These are phyloP conservation scores for Zosterops lateralis DNA, from an alignment of 2,113 vertebrate species.

Conservation along the genomic window DNA sequence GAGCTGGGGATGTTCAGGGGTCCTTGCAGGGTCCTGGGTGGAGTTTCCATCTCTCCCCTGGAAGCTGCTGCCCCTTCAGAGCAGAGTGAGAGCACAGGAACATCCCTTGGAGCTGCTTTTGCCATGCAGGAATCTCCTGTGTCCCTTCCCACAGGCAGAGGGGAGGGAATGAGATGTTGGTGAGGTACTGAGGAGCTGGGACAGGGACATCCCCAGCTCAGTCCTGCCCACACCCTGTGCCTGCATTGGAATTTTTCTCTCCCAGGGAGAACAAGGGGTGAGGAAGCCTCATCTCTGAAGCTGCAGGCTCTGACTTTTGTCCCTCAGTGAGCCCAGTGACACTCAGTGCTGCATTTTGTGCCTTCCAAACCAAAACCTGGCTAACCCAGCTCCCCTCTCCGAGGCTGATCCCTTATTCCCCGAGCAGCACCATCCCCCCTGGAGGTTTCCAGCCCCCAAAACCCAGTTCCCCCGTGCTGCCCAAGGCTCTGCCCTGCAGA, in stretches of 20 bases:
- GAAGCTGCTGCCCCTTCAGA: not conserved
- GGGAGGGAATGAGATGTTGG: not conserved
- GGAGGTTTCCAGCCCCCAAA: not conserved
- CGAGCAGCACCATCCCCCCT: not conserved
- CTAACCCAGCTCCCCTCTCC: fast-evolving
- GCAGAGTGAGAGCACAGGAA: fast-evolving
- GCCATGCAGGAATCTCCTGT: fast-evolving
- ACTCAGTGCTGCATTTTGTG: fast-evolving
- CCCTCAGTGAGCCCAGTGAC: fast-evolving
- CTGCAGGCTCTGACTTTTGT: not conserved
- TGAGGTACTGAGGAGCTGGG: not conserved
- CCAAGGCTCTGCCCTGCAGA: not conserved
- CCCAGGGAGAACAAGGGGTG: not conserved
- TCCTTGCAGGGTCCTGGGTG: fast-evolving
- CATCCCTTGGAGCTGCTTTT: not conserved
- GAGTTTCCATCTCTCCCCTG: not conserved
- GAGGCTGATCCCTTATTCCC: fast-evolving
- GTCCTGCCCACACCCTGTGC: not conserved
- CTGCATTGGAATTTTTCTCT: not conserved
- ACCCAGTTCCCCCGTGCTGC: fast-evolving
- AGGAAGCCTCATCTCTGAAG: not conserved
- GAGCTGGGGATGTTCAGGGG: fast-evolving
- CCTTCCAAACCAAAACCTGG: not conserved
- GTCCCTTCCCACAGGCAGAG: not conserved
- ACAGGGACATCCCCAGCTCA: not conserved